Evolutionary conservation across 1,140 invertebrate species (phyloP), one percentile per base, ranked within the genome.

Genomic region (Piezodorus guildinii): DNA sequence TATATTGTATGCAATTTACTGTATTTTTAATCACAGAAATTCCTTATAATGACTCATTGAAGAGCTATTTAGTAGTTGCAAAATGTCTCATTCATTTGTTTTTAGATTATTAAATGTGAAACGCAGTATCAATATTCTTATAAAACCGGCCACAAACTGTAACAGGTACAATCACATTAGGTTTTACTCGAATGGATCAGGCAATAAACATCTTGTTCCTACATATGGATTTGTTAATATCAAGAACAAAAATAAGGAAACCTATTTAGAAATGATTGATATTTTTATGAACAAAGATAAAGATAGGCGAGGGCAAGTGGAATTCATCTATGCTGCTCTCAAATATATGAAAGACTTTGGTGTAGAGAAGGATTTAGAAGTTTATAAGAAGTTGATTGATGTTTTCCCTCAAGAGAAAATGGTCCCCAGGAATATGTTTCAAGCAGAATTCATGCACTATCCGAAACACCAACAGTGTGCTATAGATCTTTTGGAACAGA

Each of bases 391-490:
- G 44, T 67, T 99, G 25, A 76, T 98, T 19, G 83, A 96, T 73
- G 81, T 98, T 16, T 85, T 99, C 73, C 96, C 96, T 0, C 94
- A 96, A 76, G 93, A 87, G 51, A 87, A 85, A 73, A 88, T 94
- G 73, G 81, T 96, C 63, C 84, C 95, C 0, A 78, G 72, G 34
- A 95, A 88, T 75, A 73, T 84, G 19, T 84, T 88, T 70, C 90
- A 95, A 79, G 80, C 84, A 0, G 90, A 94, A 73, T 89, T 95
- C 68, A 83, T 86, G 80, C 91, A 96, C 75, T 96, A 90, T 78
- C 90, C 94, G 0, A 90, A 91, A 75, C 95, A 99, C 69, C 96
- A 99, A 72, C 82, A 91, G 61, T 93, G 91, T 76, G 87, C 85
- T 21, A 83, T 96, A 10, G 86, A 91, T 71, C 68, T 98, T 49